A percentile compares a stretch with the other conserved stretches of the same genome.
These are phyloP conservation scores for Dermochelys coriacea DNA, from an alignment of 2,797 vertebrate species.

Conservation along the genomic window DNA sequence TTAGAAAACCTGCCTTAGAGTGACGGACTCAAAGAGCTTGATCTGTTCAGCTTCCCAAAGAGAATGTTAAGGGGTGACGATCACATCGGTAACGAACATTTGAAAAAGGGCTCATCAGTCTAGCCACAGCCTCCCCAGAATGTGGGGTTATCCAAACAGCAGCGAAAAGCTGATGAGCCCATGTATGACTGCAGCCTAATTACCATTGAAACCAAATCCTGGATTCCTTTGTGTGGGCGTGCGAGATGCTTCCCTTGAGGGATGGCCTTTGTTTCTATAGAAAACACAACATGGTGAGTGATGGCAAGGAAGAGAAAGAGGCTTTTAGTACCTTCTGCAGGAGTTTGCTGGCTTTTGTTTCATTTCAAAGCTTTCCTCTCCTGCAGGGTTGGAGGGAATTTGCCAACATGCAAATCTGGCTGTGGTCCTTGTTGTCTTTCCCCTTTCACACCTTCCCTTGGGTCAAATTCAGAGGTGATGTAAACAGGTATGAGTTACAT, in stretches of 20 bases:
- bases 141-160: background rate
- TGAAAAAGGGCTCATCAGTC: background rate
- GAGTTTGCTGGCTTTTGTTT: background rate
- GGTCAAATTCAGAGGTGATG: background rate
- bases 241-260: background rate
- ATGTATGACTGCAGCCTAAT: background rate
- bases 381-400: background rate
- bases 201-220: background rate
- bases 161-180: background rate
- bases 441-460: too few species aligned
- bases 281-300: background rate
- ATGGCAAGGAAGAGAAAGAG: background rate
- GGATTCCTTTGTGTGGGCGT: background rate
- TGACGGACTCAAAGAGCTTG: background rate
- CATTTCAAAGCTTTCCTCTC: background rate
- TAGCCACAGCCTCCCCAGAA: background rate
- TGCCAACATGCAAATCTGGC: background rate
- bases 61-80: background rate
- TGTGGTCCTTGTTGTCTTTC: background rate
- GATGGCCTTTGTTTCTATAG: background rate
- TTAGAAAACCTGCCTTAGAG: background rate
- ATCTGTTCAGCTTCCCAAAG: background rate
- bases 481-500: background rate
- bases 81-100: background rate
- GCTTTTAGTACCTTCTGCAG: background rate